Evolutionary conservation across 2,797 vertebrate species (phyloP), one percentile per base, ranked within the genome.

Genomic region (Petrocephalus schoutedeni): DNA sequence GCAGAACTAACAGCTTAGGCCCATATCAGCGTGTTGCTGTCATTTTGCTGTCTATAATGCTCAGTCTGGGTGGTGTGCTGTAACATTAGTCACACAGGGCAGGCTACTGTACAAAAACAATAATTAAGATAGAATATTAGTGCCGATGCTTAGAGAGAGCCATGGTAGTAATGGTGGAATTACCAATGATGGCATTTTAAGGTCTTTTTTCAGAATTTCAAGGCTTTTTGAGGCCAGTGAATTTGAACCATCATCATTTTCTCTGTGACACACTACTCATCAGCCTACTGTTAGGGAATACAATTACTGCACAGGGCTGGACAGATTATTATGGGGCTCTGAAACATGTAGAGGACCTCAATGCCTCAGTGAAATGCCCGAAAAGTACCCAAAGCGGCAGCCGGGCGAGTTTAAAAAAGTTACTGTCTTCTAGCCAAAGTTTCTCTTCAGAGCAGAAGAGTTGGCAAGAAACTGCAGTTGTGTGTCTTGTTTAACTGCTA

Each of bases 401-500:
- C 80, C 0, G n/a, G 19, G n/a, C 0, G 53, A 54, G 1, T 54
- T 54, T 71, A 89, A 89, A 93, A 36, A 56, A 86, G 59, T 64
- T 74, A 71, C 51, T 74, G 87, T 57, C 32, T 61, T 85, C 85
- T 28, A 88, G 21, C 8, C 21, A n/a, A 19, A 32, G 8, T 53
- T 45, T 88, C 57, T n/a, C 80, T 61, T 14, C 23, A 23, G 21
- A 88, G 80, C 14, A 54, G 49, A 88, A 87, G 8, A 59, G 67
- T 87, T 92, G 90, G 91, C 90, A 90, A 90, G 90, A 87, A 49
- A 91, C 89, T 89, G 87, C n/a, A 86, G 41, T 45, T 74, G 86
- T 93, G 87, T 90, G 77, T 90, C 90, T 92, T 89, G 91, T 90
- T 91, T 90, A 89, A 89, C 90, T 89, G 88, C 91, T 92, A 94